Base-by-base conservation (phyloP, 1,140 invertebrate genomes). In the Anoplolepis gracilipes region DNA sequence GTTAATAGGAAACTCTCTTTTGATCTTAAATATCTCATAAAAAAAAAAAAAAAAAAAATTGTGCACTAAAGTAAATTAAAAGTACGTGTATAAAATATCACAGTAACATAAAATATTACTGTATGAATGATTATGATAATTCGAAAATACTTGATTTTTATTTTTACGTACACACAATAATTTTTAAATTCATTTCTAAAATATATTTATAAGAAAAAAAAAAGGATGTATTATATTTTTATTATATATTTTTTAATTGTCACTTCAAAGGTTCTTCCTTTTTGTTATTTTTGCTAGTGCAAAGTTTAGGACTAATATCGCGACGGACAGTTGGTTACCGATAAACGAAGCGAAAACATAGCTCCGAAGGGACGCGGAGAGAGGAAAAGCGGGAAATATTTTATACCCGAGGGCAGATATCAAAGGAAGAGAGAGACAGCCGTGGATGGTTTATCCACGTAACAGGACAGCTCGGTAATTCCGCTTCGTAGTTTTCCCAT, bases 341-440 rank as follows among this genome's bases (percentile, higher is more conserved):
- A 88, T 82, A 87, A 88, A 86, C 85, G 55, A 55, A 87, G 87
- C 81, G 69, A 87, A 88, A 90, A 82, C 39, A 85, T 65, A 30
- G 61, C 55, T 33, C 46, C 28, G 25, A 3, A 16, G 25, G 39
- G 28, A 19, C 42, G 28, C n/a, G 70, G 22, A 3, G 22, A 10
- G 25, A 30, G 57, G 72, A 64, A 64, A 49, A 62, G 72, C 72
- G n/a, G 59, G 46, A 77, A 65, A 77, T 62, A 84, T 84, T 75
- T 75, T 73, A 49, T 49, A 19, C 59, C 10, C 36, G 59, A 64
- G 33, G 42, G 72, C 81, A 65, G 59, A 76, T 84, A 84, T 77
- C 70, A 81, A 61, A 62, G 57, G 65, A 67, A 62, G 39, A 30
- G 39, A 30, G 55, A 69, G 64, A 69, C 62, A 81, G 30, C 76